These are phyloP conservation scores for Jacana jacana DNA, from an alignment of 2,113 vertebrate species.

Conservation along the genomic window DNA sequence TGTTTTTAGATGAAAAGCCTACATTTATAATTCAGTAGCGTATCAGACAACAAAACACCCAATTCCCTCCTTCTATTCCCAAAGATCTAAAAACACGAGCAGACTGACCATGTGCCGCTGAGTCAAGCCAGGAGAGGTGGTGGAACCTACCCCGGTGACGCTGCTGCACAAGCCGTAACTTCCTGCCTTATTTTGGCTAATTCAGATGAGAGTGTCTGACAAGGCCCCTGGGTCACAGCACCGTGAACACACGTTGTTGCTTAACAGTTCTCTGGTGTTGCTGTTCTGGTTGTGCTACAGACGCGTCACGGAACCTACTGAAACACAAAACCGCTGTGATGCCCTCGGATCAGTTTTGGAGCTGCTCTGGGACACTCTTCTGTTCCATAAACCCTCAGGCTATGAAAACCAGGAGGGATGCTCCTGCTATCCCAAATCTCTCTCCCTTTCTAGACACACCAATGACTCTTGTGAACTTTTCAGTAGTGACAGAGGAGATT, in stretches of 20 bases:
- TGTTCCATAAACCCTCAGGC: not conserved
- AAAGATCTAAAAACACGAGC: not conserved
- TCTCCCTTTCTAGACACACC: not conserved
- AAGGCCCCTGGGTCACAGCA: not conserved
- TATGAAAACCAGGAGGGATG: not conserved
- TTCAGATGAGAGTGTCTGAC: not conserved
- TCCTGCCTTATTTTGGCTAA: not conserved
- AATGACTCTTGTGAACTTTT: not conserved
- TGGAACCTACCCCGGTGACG: not conserved
- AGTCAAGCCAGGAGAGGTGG: not conserved
- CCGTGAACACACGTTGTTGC: rapidly evolving
- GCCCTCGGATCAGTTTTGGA: not conserved
- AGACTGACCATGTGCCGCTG: not conserved
- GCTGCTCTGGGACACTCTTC: not conserved
- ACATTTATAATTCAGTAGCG: not conserved
- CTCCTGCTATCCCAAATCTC: not conserved
- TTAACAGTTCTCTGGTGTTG: not conserved
- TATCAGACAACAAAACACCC: not conserved
- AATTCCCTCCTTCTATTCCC: not conserved
- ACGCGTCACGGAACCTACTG: not conserved
- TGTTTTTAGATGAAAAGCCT: not conserved
- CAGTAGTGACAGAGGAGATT: not conserved
- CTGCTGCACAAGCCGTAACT: not conserved
- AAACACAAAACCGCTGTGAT: not conserved
- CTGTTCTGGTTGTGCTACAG: not conserved